phyloP scores from a whole-genome alignment of 2,113 vertebrate species.

The Anoplopoma fimbria region DNA sequence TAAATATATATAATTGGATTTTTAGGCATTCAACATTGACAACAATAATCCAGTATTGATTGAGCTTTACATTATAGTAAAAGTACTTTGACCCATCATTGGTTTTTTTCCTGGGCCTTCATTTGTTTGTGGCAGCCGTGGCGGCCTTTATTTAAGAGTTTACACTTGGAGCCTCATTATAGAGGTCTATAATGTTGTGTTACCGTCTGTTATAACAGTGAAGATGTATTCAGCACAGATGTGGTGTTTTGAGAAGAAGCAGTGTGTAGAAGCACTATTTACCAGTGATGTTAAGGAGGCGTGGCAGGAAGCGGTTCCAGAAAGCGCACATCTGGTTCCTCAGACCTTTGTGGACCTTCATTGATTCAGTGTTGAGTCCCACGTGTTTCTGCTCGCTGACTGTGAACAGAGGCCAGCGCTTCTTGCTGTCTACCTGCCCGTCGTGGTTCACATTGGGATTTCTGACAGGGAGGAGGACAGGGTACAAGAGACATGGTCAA shows the following conservation, averaged over 20 bases:
- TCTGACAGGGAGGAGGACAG: constrained; percentile 65
- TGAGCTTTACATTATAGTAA: no score
- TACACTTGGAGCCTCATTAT: not conserved
- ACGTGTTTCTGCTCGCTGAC: constrained; percentile 86
- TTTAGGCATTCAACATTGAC: no score
- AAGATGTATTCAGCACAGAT: not conserved
- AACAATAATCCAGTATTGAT: no score
- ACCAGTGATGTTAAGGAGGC: constrained; percentile 93
- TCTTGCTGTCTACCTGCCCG: constrained; percentile 73
- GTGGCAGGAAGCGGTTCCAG: constrained; percentile 93
- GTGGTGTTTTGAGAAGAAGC: not conserved
- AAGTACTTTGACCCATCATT: no score
- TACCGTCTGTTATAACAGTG: not conserved
- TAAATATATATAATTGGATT: no score
- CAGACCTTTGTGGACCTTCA: constrained; percentile 87
- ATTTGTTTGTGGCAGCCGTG: no score
- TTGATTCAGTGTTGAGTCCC: constrained; percentile 84
- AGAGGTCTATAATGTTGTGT: not conserved
- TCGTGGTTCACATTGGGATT: constrained; percentile 89
- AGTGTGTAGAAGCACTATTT: constrained; percentile 29
- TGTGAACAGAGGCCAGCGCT: constrained; percentile 88
- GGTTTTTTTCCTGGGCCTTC: no score
- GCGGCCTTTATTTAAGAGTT: no score
- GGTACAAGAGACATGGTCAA: not conserved
- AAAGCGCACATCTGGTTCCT: constrained; percentile 91